Base-by-base conservation (phyloP, 2,888 invertebrate species). In the Orchesella flavescens region DNA sequence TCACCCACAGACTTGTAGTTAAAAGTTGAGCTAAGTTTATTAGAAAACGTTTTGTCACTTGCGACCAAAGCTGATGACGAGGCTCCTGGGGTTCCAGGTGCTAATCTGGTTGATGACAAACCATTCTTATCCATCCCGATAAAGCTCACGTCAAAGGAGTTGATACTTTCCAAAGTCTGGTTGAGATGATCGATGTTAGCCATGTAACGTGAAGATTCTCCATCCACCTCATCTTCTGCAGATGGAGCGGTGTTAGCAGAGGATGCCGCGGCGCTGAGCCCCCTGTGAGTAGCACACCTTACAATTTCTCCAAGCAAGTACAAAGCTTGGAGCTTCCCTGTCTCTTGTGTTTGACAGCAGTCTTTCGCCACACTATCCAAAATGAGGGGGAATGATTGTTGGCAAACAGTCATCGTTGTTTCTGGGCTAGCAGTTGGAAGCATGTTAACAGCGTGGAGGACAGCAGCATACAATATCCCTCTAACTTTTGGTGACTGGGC, bases 391-490 rank as follows among this genome's bases (percentile, higher is more conserved):
- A 86, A 86, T 10, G 86, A 83, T 12, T 71, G 34, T 46, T 77
- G 53, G 61, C 77, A 61, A 13, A 73, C 49, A 61, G 59, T 17
- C 49, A 78, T 21, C 55, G 80, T 69, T 34, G 44, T 85, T 72
- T 79, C 69, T 69, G 55, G 4, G 19, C 13, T 49, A 53, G 59
- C 13, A 3, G 1, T 24, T 21, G 34, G 34, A 10, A 76, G 65
- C 80, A 97, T 94, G 88, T 94, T 94, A 78, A 97, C 91, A 86
- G 94, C 95, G 87, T 95, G 95, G 0, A 97, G 90, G 19, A 97
- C 89, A 0, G 96, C 94, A 0, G 95, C 95, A 89, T 97, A 97
- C 15, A 97, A 90, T 90, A 97, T 96, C 0, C 96, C 95, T 61
- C 96, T 91, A 82, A 97, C 86, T 10, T 78, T 53, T 0, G 77